Percentiles rank a stretch among this genome's conserved stretches.
Evolutionary conservation across 2,888 invertebrate species (phyloP).

Genomic region (Spisula solida): DNA sequence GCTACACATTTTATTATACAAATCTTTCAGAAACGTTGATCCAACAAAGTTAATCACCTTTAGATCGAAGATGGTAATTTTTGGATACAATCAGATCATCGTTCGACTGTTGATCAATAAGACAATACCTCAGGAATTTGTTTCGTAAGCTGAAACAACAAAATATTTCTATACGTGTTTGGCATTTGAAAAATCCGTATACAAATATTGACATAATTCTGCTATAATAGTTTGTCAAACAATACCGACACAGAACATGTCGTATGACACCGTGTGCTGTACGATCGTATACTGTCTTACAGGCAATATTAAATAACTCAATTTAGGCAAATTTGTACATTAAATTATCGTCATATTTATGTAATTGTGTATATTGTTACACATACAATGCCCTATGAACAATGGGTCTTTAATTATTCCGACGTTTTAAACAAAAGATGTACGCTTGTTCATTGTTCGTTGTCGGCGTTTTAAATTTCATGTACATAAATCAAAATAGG

Average conservation of each 20-base stretch:
- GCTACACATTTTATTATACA: no score
- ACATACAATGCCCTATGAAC: slow-evolving; percentile 14
- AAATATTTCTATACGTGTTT: background rate
- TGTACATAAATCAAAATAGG: slow-evolving; percentile 41
- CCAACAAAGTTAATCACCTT: no score
- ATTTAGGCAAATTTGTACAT: slow-evolving; percentile 26
- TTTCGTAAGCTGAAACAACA: no score
- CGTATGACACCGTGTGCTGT: background rate
- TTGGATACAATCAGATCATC: slow-evolving; percentile 26
- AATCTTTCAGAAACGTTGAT: no score
- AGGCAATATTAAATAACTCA: slow-evolving; percentile 19
- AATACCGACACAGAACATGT: background rate
- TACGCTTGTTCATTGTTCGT: slow-evolving; percentile 26
- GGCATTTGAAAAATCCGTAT: slow-evolving; percentile 31
- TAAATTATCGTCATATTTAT: slow-evolving; percentile 35
- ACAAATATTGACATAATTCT: slow-evolving; percentile 13
- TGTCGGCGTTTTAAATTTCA: slow-evolving; percentile 28
- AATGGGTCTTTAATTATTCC: slow-evolving; percentile 43
- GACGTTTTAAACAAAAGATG: slow-evolving; percentile 37
- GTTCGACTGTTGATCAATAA: slow-evolving; percentile 22
- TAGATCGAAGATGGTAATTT: background rate
- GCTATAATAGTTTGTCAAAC: background rate
- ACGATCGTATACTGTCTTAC: background rate
- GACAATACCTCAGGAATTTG: background rate
- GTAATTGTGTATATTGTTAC: slow-evolving; percentile 37